Base-by-base conservation (phyloP, 2,888 invertebrate species). In the Ectobius pallidus region DNA sequence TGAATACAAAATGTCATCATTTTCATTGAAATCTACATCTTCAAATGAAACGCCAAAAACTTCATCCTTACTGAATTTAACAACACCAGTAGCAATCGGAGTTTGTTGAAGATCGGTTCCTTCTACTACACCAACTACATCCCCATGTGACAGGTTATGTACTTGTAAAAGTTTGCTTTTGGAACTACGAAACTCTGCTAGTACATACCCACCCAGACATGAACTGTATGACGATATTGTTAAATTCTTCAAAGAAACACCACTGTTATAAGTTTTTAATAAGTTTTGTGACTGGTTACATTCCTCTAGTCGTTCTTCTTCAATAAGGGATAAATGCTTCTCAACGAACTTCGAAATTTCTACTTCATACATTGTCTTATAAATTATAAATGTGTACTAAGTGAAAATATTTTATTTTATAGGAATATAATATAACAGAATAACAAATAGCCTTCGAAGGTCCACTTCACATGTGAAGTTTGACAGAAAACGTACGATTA, bases 11-110 rank as follows among this genome's bases (percentile, higher is more conserved):
- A n/a, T 32, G 18, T 18, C n/a, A 14, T 55, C 27, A 6, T 49
- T 58, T 25, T 69, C 69, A 69, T 32, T 52, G 32, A 42, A 61
- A 39, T 32, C 39, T 4, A 69, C 22, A 18, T 69, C 55, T 27
- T 69, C 69, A 55, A 69, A 52, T 55, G 69, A 55, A 3, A 69
- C 39, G 34, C 39, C 25, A 69, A 69, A 58, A 16, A 20, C 14
- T 18, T 32, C 58, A 7, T 55, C 42, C 2, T 27, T 69, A 18
- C 22, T 34, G 20, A 55, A 32, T 39, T 69, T 61, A 18, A 69
- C 69, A 69, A 49, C 55, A 49, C 69, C 69, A 30, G 32, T 16
- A 4, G 58, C 58, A 6, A 42, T 27, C 9, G n/a, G 27, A 1
- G 27, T 20, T 4, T 25, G 1, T 58, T 9, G 34, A 4, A 42